phyloP scores from a whole-genome alignment of 2,113 vertebrate genomes.

The Seriola rivoliana region DNA sequence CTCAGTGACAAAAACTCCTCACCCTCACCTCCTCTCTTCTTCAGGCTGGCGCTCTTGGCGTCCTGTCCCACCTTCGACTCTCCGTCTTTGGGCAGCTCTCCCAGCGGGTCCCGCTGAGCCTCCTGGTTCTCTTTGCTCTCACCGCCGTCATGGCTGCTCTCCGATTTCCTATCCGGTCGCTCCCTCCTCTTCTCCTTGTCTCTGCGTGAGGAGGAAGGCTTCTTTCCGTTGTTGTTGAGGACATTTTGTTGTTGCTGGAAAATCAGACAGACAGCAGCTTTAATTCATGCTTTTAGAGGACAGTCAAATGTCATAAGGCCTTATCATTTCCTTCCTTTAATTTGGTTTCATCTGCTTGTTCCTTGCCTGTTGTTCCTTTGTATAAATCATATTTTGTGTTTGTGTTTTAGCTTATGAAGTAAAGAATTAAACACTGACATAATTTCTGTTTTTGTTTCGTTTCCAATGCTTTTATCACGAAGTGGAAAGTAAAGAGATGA shows the following conservation, averaged over 20 bases:
- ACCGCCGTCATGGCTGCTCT: slow-evolving; percentile 85
- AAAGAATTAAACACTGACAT: no score
- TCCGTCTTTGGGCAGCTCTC: slow-evolving; percentile 68
- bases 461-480: no score
- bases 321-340: not conserved
- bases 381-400: not conserved
- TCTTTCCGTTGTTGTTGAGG: slow-evolving; percentile 85
- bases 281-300: not conserved
- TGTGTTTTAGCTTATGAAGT: not conserved
- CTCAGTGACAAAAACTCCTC: not conserved
- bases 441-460: no score
- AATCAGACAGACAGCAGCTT: fast-evolving
- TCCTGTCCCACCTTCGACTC: slow-evolving; percentile 86
- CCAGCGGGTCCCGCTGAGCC: slow-evolving; percentile 79
- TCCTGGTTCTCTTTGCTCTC: slow-evolving; percentile 92
- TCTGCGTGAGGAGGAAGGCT: slow-evolving; percentile 81
- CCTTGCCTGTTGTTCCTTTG: no score
- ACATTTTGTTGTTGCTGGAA: slow-evolving; percentile 86
- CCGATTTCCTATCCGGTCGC: slow-evolving; percentile 82
- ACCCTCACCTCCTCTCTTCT: slow-evolving; percentile 89
- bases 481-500: no score
- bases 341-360: not conserved
- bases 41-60: slow-evolving; percentile 83
- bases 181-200: slow-evolving; percentile 83
- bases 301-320: not conserved